phyloP scores from a whole-genome alignment of 2,888 invertebrate species.

The Volucella inanis region DNA sequence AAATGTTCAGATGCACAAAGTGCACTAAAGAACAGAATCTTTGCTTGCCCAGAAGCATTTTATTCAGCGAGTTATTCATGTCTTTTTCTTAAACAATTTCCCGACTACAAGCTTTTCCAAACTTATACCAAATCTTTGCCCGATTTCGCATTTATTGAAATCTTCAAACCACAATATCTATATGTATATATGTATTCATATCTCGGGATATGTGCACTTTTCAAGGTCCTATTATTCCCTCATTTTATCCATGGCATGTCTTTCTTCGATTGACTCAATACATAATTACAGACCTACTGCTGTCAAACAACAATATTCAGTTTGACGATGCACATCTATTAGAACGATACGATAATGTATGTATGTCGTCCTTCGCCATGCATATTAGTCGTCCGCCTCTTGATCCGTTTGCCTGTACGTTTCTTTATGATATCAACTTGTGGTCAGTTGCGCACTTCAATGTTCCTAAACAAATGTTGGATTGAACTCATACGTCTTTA shows the following conservation, averaged over 20 bases:
- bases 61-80: too few relatives aligned
- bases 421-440: slow-evolving; percentile 30
- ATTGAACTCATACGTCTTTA: slow-evolving; percentile 15
- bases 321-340: slow-evolving; percentile 73
- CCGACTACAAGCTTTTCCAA: too few relatives aligned
- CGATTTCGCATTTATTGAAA: too few relatives aligned
- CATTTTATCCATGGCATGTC: slow-evolving; percentile 31
- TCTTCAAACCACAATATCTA: too few relatives aligned
- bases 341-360: slow-evolving; percentile 57
- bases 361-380: slow-evolving; percentile 21
- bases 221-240: slow-evolving; percentile 6
- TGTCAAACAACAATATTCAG: slow-evolving; percentile 69
- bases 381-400: slow-evolving; percentile 18
- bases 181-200: not conserved
- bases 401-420: slow-evolving; percentile 1
- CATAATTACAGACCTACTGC: slow-evolving; percentile 65
- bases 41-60: too few relatives aligned
- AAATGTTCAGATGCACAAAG: too few relatives aligned
- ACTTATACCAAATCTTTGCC: too few relatives aligned
- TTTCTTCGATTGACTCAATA: slow-evolving; percentile 61
- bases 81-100: too few relatives aligned
- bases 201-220: slow-evolving; percentile 48
- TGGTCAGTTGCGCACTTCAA: slow-evolving; percentile 59
- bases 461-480: slow-evolving; percentile 46
- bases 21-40: too few relatives aligned